A percentile compares a stretch with the other conserved stretches of the same genome.
Conservation (phyloP, 2,113 vertebrate species). For the Suricata suricatta region DNA sequence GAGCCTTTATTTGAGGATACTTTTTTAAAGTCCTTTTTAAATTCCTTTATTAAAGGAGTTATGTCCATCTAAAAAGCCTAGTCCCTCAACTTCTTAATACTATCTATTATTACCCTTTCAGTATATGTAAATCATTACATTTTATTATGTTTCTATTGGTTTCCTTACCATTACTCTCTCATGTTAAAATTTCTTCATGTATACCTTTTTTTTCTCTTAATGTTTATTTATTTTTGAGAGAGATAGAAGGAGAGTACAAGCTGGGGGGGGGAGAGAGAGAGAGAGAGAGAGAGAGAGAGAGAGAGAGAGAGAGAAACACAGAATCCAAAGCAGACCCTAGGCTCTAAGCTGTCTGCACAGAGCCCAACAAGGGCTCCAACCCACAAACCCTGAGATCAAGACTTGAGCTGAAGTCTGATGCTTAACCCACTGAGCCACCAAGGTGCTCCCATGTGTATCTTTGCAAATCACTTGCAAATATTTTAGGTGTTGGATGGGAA, state of each 20-base stretch:
- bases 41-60: neutral
- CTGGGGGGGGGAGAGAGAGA: too few species aligned
- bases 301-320: too few species aligned
- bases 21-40: neutral
- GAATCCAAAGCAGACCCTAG: too few species aligned
- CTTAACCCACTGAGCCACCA: too few species aligned
- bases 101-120: neutral
- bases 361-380: too few species aligned
- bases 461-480: neutral
- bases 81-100: neutral
- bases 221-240: too few species aligned
- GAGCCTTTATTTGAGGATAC: neutral
- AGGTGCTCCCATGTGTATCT: neutral
- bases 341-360: too few species aligned
- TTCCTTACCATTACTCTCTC: neutral
- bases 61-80: neutral
- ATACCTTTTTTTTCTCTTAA: neutral
- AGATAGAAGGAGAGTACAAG: too few species aligned
- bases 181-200: neutral
- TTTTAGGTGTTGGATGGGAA: neutral
- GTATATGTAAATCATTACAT: neutral
- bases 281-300: too few species aligned
- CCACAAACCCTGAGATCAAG: too few species aligned
- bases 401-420: too few species aligned
- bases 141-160: neutral